A percentile compares a stretch with the other conserved stretches of the same genome.
Conservation (phyloP, 2,113 vertebrate species). For the Eira barbara region DNA sequence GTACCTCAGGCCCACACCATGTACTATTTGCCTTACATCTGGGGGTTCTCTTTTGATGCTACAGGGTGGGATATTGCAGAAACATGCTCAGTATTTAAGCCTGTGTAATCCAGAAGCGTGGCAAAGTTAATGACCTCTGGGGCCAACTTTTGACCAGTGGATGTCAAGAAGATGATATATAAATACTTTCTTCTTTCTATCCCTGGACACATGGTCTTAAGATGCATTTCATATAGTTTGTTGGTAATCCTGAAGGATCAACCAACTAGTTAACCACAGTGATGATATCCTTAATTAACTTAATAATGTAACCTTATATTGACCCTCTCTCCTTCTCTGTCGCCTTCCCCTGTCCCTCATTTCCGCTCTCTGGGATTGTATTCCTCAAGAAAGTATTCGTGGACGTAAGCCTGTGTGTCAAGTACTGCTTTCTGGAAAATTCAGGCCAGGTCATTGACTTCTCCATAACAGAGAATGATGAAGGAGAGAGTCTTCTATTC, state of each 20-base stretch:
- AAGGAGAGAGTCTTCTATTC: neutral
- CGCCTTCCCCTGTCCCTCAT: neutral
- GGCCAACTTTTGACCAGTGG: neutral
- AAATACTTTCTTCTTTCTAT: neutral
- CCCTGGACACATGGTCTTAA: neutral
- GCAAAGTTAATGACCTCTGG: neutral
- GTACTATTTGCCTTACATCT: neutral
- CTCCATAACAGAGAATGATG: neutral
- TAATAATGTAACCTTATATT: neutral
- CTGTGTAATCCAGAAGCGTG: neutral
- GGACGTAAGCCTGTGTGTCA: neutral
- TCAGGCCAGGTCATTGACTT: neutral
- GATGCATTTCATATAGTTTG: neutral
- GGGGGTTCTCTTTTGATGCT: neutral
- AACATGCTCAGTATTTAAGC: neutral
- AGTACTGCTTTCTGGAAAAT: neutral
- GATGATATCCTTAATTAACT: neutral
- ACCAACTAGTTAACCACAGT: neutral
- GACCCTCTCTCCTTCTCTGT: neutral
- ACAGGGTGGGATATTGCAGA: no score
- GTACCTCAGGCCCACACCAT: neutral
- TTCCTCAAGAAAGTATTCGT: neutral
- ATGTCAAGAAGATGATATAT: neutral
- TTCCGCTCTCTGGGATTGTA: neutral
- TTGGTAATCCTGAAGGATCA: neutral